Conservation (phyloP, 2,113 vertebrate genomes). For the Ivindomyrus marchei region DNA sequence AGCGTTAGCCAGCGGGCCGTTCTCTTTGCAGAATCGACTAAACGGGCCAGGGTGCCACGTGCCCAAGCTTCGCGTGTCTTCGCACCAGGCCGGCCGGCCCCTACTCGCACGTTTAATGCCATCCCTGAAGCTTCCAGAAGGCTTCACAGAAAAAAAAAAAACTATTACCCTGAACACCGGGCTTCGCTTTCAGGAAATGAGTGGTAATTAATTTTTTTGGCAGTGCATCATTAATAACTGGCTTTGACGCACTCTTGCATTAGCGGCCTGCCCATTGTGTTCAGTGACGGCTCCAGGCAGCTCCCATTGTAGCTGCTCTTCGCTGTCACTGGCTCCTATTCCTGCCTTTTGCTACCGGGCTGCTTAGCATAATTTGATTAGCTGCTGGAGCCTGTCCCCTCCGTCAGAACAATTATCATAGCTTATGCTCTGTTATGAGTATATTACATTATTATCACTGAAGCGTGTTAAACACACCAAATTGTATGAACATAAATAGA, state of each 20-base stretch:
- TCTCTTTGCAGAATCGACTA: not conserved
- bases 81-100: not conserved
- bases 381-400: not conserved
- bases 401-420: not conserved
- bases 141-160: not conserved
- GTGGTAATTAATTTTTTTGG: conserved; percentile 1
- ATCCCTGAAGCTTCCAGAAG: not conserved
- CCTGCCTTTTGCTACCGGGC: not conserved
- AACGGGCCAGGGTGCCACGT: not conserved
- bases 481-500: not conserved
- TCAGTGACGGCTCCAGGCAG: not conserved
- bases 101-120: not conserved
- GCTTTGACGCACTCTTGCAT: not conserved
- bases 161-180: not conserved
- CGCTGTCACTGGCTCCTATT: not conserved
- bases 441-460: not conserved
- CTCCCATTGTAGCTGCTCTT: not conserved
- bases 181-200: not conserved
- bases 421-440: not conserved
- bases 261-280: not conserved
- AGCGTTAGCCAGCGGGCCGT: not conserved
- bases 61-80: not conserved
- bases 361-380: conserved; percentile 8
- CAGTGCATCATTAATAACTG: not conserved
- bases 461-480: not conserved